phyloP scores from a whole-genome alignment of 2,113 vertebrate species.

The Orycteropus afer region DNA sequence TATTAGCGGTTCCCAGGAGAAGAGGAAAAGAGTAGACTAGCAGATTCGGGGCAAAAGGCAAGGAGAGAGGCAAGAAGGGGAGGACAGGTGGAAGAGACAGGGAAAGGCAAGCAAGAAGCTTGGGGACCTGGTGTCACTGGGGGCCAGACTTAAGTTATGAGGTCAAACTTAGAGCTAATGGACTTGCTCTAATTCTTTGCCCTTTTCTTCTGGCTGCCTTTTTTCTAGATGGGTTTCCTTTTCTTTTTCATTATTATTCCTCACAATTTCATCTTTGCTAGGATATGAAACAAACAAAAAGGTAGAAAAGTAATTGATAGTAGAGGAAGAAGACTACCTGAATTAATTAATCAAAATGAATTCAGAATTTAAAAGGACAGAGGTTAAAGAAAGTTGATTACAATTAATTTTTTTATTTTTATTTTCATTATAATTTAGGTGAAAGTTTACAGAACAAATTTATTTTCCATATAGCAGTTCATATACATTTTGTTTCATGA shows the following conservation, averaged over 20 bases:
- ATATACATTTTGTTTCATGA: no score
- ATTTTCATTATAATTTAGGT: constrained; percentile 30
- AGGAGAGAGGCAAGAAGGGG: constrained; percentile 7
- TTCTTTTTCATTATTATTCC: constrained; percentile 53
- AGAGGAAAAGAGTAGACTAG: neutral
- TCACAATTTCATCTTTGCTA: constrained; percentile 34
- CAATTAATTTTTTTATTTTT: constrained; percentile 18
- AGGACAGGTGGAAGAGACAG: neutral
- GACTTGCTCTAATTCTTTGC: constrained; percentile 11
- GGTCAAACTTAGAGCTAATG: constrained; percentile 32
- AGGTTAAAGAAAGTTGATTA: constrained; percentile 15
- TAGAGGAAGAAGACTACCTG: constrained; percentile 5
- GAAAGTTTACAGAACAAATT: no score
- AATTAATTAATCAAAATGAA: constrained; percentile 24
- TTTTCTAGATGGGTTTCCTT: neutral
- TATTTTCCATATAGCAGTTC: no score
- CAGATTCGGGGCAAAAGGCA: neutral
- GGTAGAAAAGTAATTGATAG: neutral
- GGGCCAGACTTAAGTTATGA: neutral
- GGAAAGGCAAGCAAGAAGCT: neutral
- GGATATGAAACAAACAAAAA: constrained; percentile 35
- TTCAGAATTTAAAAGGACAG: constrained; percentile 49
- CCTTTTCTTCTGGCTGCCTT: neutral
- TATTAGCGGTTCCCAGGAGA: constrained; percentile 1
- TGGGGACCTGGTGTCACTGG: neutral